Percentiles rank a stretch among this genome's conserved stretches.
phyloP scores from a whole-genome alignment of 2,888 invertebrate genomes.

The Corythucha ciliata region DNA sequence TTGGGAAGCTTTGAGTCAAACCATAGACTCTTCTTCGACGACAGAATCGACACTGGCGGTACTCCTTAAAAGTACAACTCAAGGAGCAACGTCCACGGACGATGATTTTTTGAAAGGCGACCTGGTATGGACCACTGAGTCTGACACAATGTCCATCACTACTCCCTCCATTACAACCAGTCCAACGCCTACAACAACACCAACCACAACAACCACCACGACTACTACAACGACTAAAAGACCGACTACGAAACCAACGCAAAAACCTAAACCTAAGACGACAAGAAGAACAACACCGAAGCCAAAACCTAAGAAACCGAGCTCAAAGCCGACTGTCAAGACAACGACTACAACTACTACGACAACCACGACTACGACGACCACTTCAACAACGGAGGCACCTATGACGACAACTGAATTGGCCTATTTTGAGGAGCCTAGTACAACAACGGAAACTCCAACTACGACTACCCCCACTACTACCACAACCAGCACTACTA shows the following conservation, averaged over 20 bases:
- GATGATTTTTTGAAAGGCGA: too few relatives aligned
- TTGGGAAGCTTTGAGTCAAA: background rate
- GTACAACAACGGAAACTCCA: background rate
- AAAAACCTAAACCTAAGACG: slow-evolving; percentile 5
- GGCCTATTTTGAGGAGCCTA: background rate
- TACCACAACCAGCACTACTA: slow-evolving; percentile 36
- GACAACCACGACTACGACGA: slow-evolving; percentile 18
- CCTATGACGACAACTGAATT: slow-evolving; percentile 18
- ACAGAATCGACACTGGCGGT: slow-evolving; percentile 14
- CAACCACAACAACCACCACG: slow-evolving; percentile 16
- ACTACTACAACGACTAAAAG: slow-evolving; percentile 14
- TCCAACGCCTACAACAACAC: slow-evolving; percentile 6
- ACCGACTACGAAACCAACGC: slow-evolving; percentile 5
- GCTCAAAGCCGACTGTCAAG: slow-evolving; percentile 7
- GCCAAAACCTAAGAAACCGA: slow-evolving; percentile 8
- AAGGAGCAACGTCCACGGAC: too few relatives aligned
- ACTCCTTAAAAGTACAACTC: too few relatives aligned
- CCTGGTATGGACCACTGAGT: too few relatives aligned
- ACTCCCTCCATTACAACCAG: too few relatives aligned
- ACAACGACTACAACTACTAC: slow-evolving; percentile 13
- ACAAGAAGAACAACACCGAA: slow-evolving; percentile 5
- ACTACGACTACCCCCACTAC: slow-evolving; percentile 15
- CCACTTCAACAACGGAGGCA: slow-evolving; percentile 10
- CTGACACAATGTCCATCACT: too few relatives aligned
- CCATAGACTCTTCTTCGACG: slow-evolving; percentile 2